Evolutionary conservation across 2,113 vertebrate species (phyloP).

Genomic region (Datnioides undecimradiatus): DNA sequence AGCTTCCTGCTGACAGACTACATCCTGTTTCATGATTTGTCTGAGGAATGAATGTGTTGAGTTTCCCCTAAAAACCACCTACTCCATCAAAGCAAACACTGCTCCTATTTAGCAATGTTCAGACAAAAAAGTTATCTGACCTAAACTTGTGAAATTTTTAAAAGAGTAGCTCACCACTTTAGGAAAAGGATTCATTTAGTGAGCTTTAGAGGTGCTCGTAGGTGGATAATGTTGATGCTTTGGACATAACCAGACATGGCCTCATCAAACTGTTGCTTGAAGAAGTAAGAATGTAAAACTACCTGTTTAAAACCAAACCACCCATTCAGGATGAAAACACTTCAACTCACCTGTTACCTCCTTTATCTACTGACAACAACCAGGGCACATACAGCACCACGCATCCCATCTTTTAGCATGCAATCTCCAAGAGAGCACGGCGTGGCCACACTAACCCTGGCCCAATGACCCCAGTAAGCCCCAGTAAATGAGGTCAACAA

Average conservation of each 20-base stretch:
- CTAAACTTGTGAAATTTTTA: neutral
- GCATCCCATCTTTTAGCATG: neutral
- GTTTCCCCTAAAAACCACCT: neutral
- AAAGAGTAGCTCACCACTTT: neutral
- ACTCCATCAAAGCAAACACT: neutral
- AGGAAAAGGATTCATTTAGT: too few species aligned
- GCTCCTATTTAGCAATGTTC: too few species aligned
- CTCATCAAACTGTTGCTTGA: too few species aligned
- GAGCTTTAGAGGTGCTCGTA: neutral
- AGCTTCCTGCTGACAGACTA: slow-evolving; percentile 39
- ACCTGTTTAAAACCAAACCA: neutral
- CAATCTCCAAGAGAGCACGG: neutral
- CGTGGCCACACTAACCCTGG: neutral
- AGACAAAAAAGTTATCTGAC: neutral
- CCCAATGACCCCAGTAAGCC: slow-evolving; percentile 29
- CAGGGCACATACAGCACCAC: neutral
- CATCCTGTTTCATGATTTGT: slow-evolving; percentile 41
- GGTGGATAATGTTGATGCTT: neutral
- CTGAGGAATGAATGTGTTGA: neutral
- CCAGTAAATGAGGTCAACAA: slow-evolving; percentile 17
- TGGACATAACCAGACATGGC: neutral
- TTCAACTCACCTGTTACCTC: neutral
- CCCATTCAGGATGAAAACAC: neutral
- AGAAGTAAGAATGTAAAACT: neutral
- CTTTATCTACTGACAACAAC: neutral